Conservation (phyloP, 2,797 vertebrate genomes). For the Forpus xanthops region DNA sequence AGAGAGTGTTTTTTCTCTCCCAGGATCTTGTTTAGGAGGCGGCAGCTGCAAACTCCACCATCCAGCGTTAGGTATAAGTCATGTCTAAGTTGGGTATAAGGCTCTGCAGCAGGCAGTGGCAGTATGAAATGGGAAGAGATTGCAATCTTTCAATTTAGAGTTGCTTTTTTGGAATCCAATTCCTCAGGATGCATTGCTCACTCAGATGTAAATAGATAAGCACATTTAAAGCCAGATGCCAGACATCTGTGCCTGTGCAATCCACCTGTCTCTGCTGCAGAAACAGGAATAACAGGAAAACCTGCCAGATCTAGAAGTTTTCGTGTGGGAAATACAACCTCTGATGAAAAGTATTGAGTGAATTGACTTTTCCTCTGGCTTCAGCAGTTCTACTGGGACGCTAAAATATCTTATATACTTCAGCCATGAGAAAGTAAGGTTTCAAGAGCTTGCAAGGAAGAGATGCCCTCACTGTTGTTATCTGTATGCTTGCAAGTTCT, state of each 20-base stretch:
- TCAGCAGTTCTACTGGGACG: background rate
- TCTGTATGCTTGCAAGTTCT: background rate
- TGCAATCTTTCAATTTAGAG: background rate
- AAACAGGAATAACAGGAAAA: background rate
- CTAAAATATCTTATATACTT: background rate
- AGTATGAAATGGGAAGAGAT: background rate
- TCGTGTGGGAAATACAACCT: background rate
- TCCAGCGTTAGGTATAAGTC: background rate
- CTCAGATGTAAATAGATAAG: background rate
- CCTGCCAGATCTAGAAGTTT: background rate
- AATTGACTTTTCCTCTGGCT: background rate
- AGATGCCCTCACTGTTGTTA: background rate
- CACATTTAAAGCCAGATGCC: constrained; percentile 27
- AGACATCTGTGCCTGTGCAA: constrained; percentile 8
- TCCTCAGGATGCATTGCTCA: background rate
- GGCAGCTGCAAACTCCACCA: background rate
- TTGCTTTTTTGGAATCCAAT: background rate
- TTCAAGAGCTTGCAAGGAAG: background rate
- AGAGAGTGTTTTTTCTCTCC: background rate
- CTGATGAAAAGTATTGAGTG: background rate
- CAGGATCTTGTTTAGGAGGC: background rate
- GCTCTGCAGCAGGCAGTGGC: background rate
- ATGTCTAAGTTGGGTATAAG: background rate
- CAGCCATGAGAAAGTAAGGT: background rate
- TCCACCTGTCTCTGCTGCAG: background rate